These are phyloP conservation scores for Chaitophorus viminalis DNA, from an alignment of 2,888 invertebrate species.

Conservation along the genomic window DNA sequence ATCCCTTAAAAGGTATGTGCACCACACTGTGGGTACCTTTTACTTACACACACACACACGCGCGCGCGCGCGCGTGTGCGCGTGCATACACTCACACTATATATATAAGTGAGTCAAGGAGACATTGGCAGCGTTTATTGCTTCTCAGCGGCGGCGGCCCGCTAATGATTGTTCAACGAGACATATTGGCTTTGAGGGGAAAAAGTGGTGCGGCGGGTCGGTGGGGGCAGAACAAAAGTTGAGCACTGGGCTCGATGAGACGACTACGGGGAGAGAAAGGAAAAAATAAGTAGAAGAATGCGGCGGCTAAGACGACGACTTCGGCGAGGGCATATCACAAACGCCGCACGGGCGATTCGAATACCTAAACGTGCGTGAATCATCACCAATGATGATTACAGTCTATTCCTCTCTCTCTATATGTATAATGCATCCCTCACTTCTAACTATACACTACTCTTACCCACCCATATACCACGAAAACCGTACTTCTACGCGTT, in stretches of 20 bases:
- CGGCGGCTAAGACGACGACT: not conserved
- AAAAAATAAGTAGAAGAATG: slow-evolving; percentile 57
- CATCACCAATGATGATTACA: slow-evolving; percentile 50
- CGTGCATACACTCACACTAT: not conserved
- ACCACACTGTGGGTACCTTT: slow-evolving; percentile 33
- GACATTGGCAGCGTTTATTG: slow-evolving; percentile 35
- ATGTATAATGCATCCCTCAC: not conserved
- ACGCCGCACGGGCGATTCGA: slow-evolving; percentile 13
- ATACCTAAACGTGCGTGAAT: slow-evolving; percentile 58
- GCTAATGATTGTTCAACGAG: slow-evolving; percentile 57
- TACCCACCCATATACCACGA: not conserved
- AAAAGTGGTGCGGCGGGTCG: not conserved
- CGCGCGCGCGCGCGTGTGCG: not conserved
- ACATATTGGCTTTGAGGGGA: slow-evolving; percentile 43
- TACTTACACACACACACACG: not conserved
- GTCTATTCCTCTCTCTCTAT: slow-evolving; percentile 18
- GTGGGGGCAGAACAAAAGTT: not conserved
- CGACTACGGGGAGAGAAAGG: not conserved
- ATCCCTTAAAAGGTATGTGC: slow-evolving; percentile 49
- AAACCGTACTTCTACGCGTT: slow-evolving; percentile 32
- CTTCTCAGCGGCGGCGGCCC: slow-evolving; percentile 39
- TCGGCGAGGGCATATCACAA: not conserved
- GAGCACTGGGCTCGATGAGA: not conserved
- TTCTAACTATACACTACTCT: slow-evolving; percentile 7
- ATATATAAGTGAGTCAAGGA: slow-evolving; percentile 17